These are phyloP conservation scores for Protonemura montana DNA, from an alignment of 2,888 invertebrate species.

Conservation along the genomic window DNA sequence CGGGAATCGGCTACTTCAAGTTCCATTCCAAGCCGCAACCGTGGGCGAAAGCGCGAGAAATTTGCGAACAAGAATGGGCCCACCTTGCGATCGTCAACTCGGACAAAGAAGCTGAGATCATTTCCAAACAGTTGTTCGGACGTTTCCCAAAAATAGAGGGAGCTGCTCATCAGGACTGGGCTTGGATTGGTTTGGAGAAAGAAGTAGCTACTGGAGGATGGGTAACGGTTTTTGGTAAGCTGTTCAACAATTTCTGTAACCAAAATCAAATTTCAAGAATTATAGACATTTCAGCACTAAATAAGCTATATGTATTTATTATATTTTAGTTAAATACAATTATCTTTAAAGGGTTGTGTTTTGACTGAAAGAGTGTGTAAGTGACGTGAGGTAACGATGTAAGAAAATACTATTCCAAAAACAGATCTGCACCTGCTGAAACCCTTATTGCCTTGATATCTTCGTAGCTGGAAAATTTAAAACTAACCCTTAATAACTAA, in stretches of 20 bases:
- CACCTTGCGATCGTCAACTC: conserved; percentile 50
- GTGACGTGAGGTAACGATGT: no score
- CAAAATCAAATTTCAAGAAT: no score
- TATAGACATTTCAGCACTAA: no score
- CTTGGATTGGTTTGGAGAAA: conserved; percentile 49
- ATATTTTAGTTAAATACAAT: no score
- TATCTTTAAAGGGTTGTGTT: no score
- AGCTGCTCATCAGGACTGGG: conserved; percentile 30
- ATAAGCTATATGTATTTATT: no score
- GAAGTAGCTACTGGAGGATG: conserved; percentile 43
- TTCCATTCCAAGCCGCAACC: conserved; percentile 36
- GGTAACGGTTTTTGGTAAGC: conserved; percentile 41
- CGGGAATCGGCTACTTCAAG: conserved; percentile 42
- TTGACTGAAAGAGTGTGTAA: no score
- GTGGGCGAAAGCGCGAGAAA: conserved; percentile 37
- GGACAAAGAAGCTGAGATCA: conserved; percentile 46
- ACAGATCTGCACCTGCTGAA: no score
- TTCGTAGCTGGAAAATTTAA: no score
- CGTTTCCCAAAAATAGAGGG: conserved; percentile 28
- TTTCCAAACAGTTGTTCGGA: conserved; percentile 44
- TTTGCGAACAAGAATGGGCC: conserved; percentile 46
- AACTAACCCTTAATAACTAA: no score
- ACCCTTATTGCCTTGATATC: no score
- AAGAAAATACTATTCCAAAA: no score
- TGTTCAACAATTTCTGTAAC: neutral